Base-by-base conservation (phyloP, 1,140 invertebrate genomes). In the Drosophila neocordata region DNA sequence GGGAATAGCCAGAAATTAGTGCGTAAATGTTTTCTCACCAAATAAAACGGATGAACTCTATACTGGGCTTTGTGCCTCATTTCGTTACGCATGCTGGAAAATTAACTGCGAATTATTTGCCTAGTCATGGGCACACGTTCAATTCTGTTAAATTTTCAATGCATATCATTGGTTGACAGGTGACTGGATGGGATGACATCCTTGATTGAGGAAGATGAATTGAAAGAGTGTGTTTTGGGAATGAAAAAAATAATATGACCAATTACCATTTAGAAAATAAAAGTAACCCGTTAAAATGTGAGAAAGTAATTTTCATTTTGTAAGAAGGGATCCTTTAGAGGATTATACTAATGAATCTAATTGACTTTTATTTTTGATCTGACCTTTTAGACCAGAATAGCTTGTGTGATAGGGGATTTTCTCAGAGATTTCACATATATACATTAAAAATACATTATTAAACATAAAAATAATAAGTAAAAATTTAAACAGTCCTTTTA, bases 1-100 rank as follows among this genome's bases (percentile, higher is more conserved):
- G 13, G 53, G 61, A 63, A 69, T 73, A 82, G 68, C 71, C 68
- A 70, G 74, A 90, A 90, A 90, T 90, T 90, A 88, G 88, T 90
- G 82, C 87, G 88, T 90, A 90, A 90, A 90, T 90, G 88, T 90
- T 90, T 90, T 90, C 88, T 90, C 88, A 90, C 88, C 88, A 90
- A 90, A 90, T 88, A 90, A 90, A 18, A 22, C 37, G 20, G 55
- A n/a, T 18, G 24, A 64, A 37, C 20, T 35, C 11, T 51, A 35
- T 52, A n/a, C 18, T 53, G 58, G 58, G 38, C 53, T 85, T 87
- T 79, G 87, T 82, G 81, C 73, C 73, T 69, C 82, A 87, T 74
- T 90, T 82, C 75, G 88, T 68, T 87, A 69, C 88, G 88, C 88
- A 82, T 88, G 80, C 80, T 72, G 79, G 77, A 44, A 85, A 88